Evolutionary conservation across 1,140 invertebrate genomes (phyloP).

Genomic region (Proctacanthus coquilletti): DNA sequence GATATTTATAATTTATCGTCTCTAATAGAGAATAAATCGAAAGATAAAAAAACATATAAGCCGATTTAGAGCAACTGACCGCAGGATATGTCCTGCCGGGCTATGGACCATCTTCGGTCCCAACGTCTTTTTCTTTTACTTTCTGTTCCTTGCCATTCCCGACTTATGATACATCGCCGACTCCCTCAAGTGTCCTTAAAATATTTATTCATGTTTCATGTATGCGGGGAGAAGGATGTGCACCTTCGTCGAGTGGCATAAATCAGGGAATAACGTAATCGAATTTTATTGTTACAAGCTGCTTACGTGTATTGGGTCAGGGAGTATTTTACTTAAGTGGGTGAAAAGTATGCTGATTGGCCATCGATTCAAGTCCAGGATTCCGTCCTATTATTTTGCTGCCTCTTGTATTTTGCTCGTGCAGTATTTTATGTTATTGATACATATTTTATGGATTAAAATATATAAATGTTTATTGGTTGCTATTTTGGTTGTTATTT

Average conservation of each 20-base stretch:
- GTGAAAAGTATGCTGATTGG: no score
- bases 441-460: no score
- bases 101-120: neutral
- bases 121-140: neutral
- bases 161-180: neutral
- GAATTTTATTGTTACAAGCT: neutral
- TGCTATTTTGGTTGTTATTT: no score
- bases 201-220: slow-evolving; percentile 1
- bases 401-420: no score
- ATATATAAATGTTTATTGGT: no score
- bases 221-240: no score
- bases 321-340: no score
- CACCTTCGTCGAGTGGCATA: no score
- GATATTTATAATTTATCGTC: slow-evolving; percentile 5
- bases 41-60: slow-evolving; percentile 6
- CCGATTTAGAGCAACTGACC: slow-evolving; percentile 3
- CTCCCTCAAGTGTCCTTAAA: neutral
- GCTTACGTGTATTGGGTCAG: neutral
- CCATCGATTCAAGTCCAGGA: no score
- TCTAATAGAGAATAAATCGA: slow-evolving; percentile 6
- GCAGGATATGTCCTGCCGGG: slow-evolving; percentile 1
- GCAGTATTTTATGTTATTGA: no score
- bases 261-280: neutral
- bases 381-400: no score
- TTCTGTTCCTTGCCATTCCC: neutral